Percentiles rank a stretch among this genome's conserved stretches.
Conservation (phyloP, 2,888 invertebrate species). For the Iselma pallidipennis region DNA sequence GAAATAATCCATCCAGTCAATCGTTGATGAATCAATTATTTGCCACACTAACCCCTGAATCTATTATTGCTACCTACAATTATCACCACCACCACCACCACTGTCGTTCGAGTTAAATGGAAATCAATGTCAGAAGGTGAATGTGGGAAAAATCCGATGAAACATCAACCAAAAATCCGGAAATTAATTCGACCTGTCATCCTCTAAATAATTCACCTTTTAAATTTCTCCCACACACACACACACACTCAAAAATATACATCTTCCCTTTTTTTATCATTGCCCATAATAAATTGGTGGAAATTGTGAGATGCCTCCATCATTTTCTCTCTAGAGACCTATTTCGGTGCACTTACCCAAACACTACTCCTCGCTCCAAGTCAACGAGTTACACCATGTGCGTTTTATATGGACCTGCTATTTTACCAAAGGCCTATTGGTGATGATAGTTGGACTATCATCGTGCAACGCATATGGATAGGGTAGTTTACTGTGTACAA, state of each 20-base stretch:
- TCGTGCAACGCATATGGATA: conserved; percentile 27
- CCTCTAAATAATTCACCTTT: not conserved
- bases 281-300: no score
- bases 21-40: not conserved
- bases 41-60: not conserved
- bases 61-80: not conserved
- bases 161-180: not conserved
- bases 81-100: not conserved
- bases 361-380: not conserved
- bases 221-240: not conserved
- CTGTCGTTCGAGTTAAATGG: not conserved
- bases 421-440: not conserved
- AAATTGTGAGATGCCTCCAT: not conserved
- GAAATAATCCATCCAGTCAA: not conserved
- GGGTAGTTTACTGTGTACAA: conserved; percentile 26
- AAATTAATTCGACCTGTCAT: no score
- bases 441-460: conserved; percentile 12
- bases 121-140: not conserved
- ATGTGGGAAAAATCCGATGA: not conserved
- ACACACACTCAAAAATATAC: no score
- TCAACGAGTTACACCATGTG: not conserved
- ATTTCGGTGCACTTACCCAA: not conserved
- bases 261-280: no score
- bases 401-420: not conserved
- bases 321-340: not conserved